A percentile compares a stretch with the other conserved stretches of the same genome.
These are phyloP conservation scores for Neoitamus cyanurus DNA, from an alignment of 2,888 invertebrate species.

Conservation along the genomic window DNA sequence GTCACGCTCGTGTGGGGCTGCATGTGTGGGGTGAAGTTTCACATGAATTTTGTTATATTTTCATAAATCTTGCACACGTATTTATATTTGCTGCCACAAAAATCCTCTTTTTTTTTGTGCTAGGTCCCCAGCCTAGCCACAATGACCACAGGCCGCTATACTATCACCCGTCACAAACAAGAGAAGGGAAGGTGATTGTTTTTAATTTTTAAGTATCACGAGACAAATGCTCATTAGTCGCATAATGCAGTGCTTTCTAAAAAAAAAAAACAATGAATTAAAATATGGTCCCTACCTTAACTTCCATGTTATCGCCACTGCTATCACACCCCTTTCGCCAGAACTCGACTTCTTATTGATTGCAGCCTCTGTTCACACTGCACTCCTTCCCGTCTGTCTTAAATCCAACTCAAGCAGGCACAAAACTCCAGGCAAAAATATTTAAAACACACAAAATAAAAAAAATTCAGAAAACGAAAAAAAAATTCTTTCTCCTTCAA, in stretches of 20 bases:
- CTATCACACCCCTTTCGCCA: background rate
- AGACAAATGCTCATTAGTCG: background rate
- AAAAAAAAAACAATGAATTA: background rate
- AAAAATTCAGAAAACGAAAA: background rate
- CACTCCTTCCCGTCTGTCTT: background rate
- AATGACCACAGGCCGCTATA: no score
- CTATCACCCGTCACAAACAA: background rate
- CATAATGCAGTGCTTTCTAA: background rate
- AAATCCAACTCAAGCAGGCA: background rate
- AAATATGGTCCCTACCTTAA: conserved; percentile 6
- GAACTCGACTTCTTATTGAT: background rate
- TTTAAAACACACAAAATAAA: background rate
- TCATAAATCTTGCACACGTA: background rate
- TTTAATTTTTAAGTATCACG: background rate
- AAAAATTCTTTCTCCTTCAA: background rate
- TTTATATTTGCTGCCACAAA: background rate
- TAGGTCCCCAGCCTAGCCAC: background rate
- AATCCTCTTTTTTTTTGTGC: background rate
- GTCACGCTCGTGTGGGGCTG: no score
- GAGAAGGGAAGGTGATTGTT: no score
- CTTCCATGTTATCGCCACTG: conserved; percentile 16
- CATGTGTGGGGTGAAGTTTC: background rate
- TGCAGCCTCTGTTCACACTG: background rate
- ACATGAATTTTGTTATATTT: background rate
- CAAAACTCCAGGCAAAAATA: background rate